phyloP scores from a whole-genome alignment of 1,140 invertebrate genomes.

The Lordiphosa stackelbergi region DNA sequence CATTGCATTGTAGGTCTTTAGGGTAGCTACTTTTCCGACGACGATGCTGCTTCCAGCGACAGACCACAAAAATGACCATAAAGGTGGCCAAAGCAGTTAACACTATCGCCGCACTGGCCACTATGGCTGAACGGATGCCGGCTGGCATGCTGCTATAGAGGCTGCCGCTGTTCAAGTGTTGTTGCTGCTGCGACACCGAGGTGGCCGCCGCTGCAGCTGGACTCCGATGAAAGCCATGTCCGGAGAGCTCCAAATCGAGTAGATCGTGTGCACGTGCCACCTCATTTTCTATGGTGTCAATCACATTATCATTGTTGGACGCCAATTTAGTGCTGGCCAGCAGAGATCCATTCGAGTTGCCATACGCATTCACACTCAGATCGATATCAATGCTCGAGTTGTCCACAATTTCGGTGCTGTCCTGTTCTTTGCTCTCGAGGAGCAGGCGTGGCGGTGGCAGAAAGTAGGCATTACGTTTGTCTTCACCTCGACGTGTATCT shows the following conservation, averaged over 20 bases:
- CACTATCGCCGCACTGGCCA: constrained; percentile 86
- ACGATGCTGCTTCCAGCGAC: constrained; percentile 84
- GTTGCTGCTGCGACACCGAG: constrained; percentile 59
- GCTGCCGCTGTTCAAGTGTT: constrained; percentile 25
- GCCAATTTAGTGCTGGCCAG: constrained; percentile 7
- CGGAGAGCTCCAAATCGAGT: constrained; percentile 68
- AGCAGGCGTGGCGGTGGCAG: constrained; percentile 59
- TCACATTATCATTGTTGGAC: constrained; percentile 47
- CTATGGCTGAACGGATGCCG: constrained; percentile 84
- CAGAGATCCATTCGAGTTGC: constrained; percentile 13
- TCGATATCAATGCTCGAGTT: constrained; percentile 49
- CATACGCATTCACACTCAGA: constrained; percentile 41
- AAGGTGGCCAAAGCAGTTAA: constrained; percentile 86
- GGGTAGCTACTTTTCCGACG: constrained; percentile 78
- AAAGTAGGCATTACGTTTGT: constrained; percentile 53
- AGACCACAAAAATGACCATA: constrained; percentile 85
- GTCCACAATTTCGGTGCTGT: constrained; percentile 6
- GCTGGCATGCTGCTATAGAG: constrained; percentile 78
- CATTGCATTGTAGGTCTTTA: constrained; percentile 77
- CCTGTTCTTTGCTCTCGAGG: constrained; percentile 37
- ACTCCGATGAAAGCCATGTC: constrained; percentile 70
- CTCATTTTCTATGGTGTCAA: constrained; percentile 68
- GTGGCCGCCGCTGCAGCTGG: constrained; percentile 56
- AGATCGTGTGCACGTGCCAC: constrained; percentile 71
- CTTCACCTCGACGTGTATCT: constrained; percentile 22